These are phyloP conservation scores for Ploceus nigricollis DNA, from an alignment of 2,113 vertebrate species.

Conservation along the genomic window DNA sequence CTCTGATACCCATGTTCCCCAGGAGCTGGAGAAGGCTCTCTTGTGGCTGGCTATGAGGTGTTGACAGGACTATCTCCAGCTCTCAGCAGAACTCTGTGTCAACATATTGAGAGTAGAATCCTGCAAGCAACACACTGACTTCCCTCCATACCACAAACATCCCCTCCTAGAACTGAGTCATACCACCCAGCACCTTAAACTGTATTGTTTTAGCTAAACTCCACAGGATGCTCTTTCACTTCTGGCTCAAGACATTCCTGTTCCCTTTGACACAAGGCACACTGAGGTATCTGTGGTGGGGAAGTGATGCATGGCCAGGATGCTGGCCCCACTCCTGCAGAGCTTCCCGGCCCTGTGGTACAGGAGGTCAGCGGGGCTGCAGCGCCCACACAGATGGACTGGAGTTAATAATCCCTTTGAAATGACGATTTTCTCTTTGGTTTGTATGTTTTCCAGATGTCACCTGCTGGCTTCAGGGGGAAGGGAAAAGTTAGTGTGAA, in stretches of 20 bases:
- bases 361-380: fast-evolving
- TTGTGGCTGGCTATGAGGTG: not conserved
- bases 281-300: not conserved
- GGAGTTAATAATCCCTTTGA: not conserved
- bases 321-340: not conserved
- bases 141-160: not conserved
- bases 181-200: not conserved
- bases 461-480: slow-evolving; percentile 3
- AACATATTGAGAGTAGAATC: not conserved
- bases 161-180: not conserved
- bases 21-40: not conserved
- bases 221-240: not conserved
- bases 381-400: not conserved
- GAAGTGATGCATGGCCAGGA: not conserved
- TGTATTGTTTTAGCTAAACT: not conserved
- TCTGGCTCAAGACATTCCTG: fast-evolving
- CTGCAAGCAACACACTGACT: not conserved
- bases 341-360: not conserved
- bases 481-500: not conserved
- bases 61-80: not conserved
- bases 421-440: not conserved
- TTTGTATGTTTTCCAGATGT: slow-evolving; percentile 37
- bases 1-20: not conserved
- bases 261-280: not conserved
- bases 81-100: not conserved